Base-by-base conservation (phyloP, 1,140 invertebrate species). In the Drosophila neocordata region DNA sequence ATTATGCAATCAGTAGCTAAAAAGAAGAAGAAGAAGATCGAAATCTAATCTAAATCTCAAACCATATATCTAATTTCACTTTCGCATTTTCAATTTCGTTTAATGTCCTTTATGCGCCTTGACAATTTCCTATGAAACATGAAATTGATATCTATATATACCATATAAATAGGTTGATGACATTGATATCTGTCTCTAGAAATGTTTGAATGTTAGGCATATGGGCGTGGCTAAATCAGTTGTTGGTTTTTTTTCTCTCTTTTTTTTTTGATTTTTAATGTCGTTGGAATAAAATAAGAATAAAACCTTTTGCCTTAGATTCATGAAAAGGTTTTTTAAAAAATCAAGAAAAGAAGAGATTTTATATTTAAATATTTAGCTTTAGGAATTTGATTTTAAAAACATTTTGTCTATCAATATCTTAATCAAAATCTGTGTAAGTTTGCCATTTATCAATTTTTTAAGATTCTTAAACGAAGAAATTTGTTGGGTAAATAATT, bases 1-100 rank as follows among this genome's bases (percentile, higher is more conserved):
- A 88, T 87, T 87, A 81, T 87, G 83, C 83, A 87, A 87, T 87
- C 82, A 87, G 82, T 82, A 87, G 82, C 83, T 60, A 65, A 75
- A 76, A 67, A 31, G 7, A 31, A 48, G 8, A 67, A 31, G 7
- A 31, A 48, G 8, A 20, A 20, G 52, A 70, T 69, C 13, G 48
- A 56, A 68, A 79, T 70, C 68, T 59, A 9, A 20, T 48, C 41
- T 48, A 48, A 20, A 48, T 48, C 41, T 48, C 8, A 12, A 22
- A 38, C 44, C 59, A 68, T 57, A 79, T 64, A 60, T 87, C 68
- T 38, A 63, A 75, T 87, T 79, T 82, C 78, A 68, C 83, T 88
- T 75, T 88, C 82, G 65, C 65, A 34, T 58, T 57, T 60, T 37
- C 35, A 31, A 12, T 52, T 65, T 63, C 20, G 15, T 60, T 56